phyloP scores from a whole-genome alignment of 2,113 vertebrate genomes.

The Plestiodon gilberti region DNA sequence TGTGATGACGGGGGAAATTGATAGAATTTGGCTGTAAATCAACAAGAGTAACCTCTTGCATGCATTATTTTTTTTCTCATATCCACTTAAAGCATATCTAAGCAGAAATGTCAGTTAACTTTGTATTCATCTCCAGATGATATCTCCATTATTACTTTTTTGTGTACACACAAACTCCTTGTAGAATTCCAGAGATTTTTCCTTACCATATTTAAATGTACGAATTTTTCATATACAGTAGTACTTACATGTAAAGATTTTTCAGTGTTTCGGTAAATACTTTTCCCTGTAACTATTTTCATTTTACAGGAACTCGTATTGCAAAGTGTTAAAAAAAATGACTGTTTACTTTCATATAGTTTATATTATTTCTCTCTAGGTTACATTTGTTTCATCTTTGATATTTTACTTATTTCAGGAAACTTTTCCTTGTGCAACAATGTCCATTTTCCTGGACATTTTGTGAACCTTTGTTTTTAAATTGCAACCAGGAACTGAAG shows the following conservation, averaged over 20 bases:
- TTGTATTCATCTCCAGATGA: not conserved
- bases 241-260: not conserved
- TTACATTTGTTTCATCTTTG: not conserved
- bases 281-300: not conserved
- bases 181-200: not conserved
- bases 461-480: not conserved
- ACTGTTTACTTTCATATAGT: no score
- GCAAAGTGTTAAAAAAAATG: not conserved
- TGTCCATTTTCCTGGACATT: not conserved
- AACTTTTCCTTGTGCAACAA: not conserved
- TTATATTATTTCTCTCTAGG: not conserved
- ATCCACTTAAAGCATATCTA: not conserved
- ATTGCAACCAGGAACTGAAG: constrained; percentile 23
- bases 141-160: not conserved
- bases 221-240: no score
- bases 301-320: not conserved
- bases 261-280: not conserved
- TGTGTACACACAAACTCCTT: not conserved
- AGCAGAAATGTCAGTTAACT: not conserved
- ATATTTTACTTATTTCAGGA: not conserved
- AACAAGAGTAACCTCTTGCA: no score
- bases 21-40: no score
- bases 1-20: no score
- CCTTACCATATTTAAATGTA: no score
- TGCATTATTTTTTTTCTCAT: no score